Base-by-base conservation (phyloP, 53 echinoderm and acorn worm species). In the Antedon mediterranea region DNA sequence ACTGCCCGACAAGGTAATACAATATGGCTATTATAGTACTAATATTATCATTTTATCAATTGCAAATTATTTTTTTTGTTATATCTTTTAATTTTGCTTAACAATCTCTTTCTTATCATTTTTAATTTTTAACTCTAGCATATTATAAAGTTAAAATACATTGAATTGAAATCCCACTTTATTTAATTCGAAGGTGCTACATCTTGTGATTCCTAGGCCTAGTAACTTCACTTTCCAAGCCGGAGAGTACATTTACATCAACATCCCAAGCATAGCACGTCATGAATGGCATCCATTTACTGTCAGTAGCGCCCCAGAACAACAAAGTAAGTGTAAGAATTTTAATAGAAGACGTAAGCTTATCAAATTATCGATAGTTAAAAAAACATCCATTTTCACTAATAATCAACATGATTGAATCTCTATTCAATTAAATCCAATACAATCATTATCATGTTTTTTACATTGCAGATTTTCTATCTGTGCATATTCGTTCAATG, bases 251-350 rank as follows among this genome's bases (percentile, higher is more conserved):
- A 84, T 91, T 3, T 89, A 89, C 71, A 85, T 94, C 29, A 89
- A 91, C 78, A 91, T 94, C 43, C 95, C 95, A 1, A 31, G 71
- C 11, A 94, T 94, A 18, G 95, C 95, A 23, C 43, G 76, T 7
- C 89, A 92, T 43, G 95, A 94, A 43, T 94, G 94, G 95, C 95
- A 94, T 81, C 95, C 95, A 4, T 94, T 94, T 76, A 92, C 95
- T 4, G 86, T 94, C 43, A 89, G 91, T 75, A 94, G 94, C 75
- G 95, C 95, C 0, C 95, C 95, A 28, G 91, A 94, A 79, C 88
- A 89, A 73, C 83, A 84, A 86, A 83, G 88, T 88, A 83, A 34
- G 57, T 77, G 28, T 31, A n/a, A n/a, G n/a, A n/a, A n/a, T n/a
- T n/a, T n/a, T n/a, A n/a, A n/a, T n/a, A n/a, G n/a, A n/a, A n/a